A percentile compares a stretch with the other conserved stretches of the same genome.
Evolutionary conservation across 2,113 vertebrate genomes (phyloP).

Genomic region (Sapajus apella): DNA sequence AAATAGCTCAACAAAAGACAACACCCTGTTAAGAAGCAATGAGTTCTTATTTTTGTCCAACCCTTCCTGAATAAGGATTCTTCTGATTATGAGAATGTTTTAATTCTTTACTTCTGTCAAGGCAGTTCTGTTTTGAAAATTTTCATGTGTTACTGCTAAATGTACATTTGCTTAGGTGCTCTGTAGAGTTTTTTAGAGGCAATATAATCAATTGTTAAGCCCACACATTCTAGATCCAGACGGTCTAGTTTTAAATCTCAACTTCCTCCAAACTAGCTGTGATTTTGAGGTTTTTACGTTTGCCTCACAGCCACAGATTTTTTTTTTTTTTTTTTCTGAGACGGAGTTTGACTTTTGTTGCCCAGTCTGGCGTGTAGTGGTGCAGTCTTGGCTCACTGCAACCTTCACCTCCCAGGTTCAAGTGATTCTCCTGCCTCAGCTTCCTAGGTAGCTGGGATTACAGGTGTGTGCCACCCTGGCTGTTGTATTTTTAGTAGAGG

Average conservation of each 20-base stretch:
- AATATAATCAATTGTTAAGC: not conserved
- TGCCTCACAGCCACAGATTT: not conserved
- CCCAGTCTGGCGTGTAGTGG: not conserved
- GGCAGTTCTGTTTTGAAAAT: not conserved
- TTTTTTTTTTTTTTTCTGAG: not conserved
- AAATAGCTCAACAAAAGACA: not conserved
- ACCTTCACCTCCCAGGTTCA: not conserved
- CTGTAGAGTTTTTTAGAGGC: not conserved
- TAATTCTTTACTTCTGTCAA: not conserved
- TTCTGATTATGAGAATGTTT: not conserved
- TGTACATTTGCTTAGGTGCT: not conserved
- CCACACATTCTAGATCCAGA: not conserved
- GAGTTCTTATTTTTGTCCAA: not conserved
- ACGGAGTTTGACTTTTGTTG: not conserved
- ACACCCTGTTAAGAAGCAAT: not conserved
- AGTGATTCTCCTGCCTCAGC: not conserved
- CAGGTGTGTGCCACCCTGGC: not conserved
- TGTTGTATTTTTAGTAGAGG: not conserved
- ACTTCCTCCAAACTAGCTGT: not conserved
- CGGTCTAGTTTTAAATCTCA: not conserved
- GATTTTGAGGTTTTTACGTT: slow-evolving; percentile 8
- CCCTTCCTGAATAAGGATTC: not conserved
- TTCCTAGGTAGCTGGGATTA: not conserved
- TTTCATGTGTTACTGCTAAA: not conserved
- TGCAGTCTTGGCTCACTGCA: not conserved